Conservation (phyloP, 2,888 invertebrate genomes). For the Nemurella pictetii region DNA sequence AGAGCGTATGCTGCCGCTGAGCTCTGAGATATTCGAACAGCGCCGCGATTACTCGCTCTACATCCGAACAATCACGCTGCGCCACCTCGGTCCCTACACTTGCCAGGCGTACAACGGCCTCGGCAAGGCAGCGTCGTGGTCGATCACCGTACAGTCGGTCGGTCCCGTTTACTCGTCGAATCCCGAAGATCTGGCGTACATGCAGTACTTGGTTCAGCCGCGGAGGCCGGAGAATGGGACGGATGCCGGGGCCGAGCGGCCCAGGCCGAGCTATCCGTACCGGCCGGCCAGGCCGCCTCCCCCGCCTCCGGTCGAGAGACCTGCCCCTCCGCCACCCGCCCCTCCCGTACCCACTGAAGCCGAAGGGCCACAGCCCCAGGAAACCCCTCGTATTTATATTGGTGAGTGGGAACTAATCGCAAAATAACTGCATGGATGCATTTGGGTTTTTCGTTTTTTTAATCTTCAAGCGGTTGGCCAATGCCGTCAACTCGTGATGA, state of each 20-base stretch:
- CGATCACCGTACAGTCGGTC: conserved; percentile 70
- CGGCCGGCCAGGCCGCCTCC: conserved; percentile 51
- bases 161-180: conserved; percentile 66
- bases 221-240: conserved; percentile 48
- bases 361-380: conserved; percentile 14
- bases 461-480: too few species aligned
- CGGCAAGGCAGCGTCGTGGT: conserved; percentile 76
- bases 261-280: conserved; percentile 48
- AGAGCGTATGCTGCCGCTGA: conserved; percentile 71
- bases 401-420: too few species aligned
- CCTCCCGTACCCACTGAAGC: conserved; percentile 17
- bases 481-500: too few species aligned
- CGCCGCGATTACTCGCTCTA: conserved; percentile 73
- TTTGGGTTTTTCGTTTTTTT: too few species aligned
- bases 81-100: conserved; percentile 81
- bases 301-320: conserved; percentile 44
- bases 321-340: conserved; percentile 45
- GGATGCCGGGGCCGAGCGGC: conserved; percentile 47
- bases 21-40: conserved; percentile 69
- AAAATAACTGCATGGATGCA: too few species aligned
- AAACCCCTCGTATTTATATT: conserved; percentile 19
- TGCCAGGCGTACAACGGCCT: conserved; percentile 88
- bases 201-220: conserved; percentile 63
- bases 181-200: conserved; percentile 61
- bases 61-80: conserved; percentile 69